Percentiles rank a stretch among this genome's conserved stretches.
phyloP scores from a whole-genome alignment of 2,888 invertebrate genomes.

The Slavum lentiscoides region DNA sequence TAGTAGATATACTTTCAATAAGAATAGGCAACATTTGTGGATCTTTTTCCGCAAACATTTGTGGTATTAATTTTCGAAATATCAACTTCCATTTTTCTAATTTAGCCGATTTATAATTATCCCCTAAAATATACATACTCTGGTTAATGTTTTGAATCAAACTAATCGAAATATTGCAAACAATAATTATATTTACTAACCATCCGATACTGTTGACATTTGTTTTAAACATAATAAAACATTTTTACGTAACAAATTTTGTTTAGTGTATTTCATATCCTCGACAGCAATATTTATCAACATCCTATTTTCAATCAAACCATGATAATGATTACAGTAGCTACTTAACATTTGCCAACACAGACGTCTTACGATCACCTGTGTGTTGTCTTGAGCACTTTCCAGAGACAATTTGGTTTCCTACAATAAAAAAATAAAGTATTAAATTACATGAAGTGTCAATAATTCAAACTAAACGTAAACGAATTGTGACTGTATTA shows the following conservation, averaged over 20 bases:
- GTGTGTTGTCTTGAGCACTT: conserved; percentile 38
- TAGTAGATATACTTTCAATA: conserved; percentile 46
- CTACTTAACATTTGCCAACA: conserved; percentile 49
- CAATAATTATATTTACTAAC: not conserved
- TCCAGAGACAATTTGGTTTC: conserved; percentile 44
- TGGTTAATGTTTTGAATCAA: not conserved
- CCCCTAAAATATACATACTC: conserved; percentile 9
- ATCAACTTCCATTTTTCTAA: conserved; percentile 51
- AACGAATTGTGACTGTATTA: too few species aligned
- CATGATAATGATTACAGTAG: conserved; percentile 39
- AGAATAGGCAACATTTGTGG: conserved; percentile 38
- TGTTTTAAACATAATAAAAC: conserved; percentile 37
- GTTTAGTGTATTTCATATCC: conserved; percentile 46
- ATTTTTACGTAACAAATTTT: conserved; percentile 48
- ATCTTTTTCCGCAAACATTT: conserved; percentile 37
- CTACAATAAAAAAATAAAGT: conserved; percentile 13
- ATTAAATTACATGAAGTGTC: too few species aligned
- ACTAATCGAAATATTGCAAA: not conserved
- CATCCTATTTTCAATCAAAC: conserved; percentile 51
- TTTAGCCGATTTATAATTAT: conserved; percentile 21
- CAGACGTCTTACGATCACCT: conserved; percentile 40
- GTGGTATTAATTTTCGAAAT: conserved; percentile 44
- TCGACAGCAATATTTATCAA: conserved; percentile 42
- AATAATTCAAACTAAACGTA: too few species aligned
- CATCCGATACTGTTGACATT: conserved; percentile 40